Percentiles rank a stretch among this genome's conserved stretches.
Evolutionary conservation across 2,888 invertebrate species (phyloP).

Genomic region (Anaspis maculata): DNA sequence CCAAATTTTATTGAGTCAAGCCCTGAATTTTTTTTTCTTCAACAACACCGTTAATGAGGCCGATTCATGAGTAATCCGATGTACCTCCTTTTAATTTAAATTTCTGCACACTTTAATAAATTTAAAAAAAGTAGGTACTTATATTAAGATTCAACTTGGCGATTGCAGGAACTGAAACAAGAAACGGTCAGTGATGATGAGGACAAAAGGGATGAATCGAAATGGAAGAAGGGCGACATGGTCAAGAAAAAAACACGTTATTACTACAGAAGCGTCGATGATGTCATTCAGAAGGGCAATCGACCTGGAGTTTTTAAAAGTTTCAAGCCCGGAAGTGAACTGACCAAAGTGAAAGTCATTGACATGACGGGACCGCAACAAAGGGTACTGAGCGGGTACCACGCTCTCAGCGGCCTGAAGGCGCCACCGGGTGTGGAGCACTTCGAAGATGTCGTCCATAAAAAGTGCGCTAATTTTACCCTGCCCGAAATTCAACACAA

Average conservation of each 20-base stretch:
- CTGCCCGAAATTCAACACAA: constrained; percentile 91
- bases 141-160: too few relatives aligned
- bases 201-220: too few relatives aligned
- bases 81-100: too few relatives aligned
- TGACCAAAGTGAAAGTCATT: constrained; percentile 91
- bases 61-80: too few relatives aligned
- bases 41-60: too few relatives aligned
- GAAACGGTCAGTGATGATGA: constrained; percentile 43
- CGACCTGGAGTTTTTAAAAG: constrained; percentile 43
- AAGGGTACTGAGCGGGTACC: constrained; percentile 85
- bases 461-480: constrained; percentile 59
- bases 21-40: too few relatives aligned
- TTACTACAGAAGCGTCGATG: constrained; percentile 76
- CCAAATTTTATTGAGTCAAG: too few relatives aligned
- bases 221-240: constrained; percentile 59
- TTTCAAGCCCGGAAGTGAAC: constrained; percentile 44
- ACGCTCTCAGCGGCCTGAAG: constrained; percentile 69
- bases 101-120: too few relatives aligned
- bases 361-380: constrained; percentile 98
- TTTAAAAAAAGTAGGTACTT: too few relatives aligned
- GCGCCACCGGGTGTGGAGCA: constrained; percentile 50
- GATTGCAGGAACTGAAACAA: constrained; percentile 24
- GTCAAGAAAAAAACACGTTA: constrained; percentile 67
- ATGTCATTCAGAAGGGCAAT: constrained; percentile 83
- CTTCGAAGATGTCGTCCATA: constrained; percentile 55